Conservation (phyloP, 2,888 invertebrate genomes). For the Plutella xylostella region DNA sequence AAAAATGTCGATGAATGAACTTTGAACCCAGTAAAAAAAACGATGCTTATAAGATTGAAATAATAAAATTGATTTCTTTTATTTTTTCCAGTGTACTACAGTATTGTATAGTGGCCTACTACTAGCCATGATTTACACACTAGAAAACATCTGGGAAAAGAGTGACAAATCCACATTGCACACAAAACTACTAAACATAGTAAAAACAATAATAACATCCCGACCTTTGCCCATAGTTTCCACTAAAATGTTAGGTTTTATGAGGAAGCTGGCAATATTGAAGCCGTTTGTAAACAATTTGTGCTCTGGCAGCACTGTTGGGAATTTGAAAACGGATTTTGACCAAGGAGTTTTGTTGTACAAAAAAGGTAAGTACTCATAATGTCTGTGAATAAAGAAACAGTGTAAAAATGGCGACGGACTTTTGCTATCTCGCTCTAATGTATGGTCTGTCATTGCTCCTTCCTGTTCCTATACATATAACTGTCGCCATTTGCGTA, state of each 20-base stretch:
- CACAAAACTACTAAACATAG: conserved; percentile 21
- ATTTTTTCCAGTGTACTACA: conserved; percentile 43
- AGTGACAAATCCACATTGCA: conserved; percentile 4
- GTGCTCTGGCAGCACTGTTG: conserved; percentile 29
- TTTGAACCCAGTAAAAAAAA: too few species aligned
- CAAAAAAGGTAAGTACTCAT: conserved; percentile 37
- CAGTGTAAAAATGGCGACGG: background rate
- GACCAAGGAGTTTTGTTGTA: conserved; percentile 54
- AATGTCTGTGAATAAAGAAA: background rate
- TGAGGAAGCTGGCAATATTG: conserved; percentile 22
- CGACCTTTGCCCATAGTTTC: conserved; percentile 38
- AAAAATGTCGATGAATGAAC: background rate
- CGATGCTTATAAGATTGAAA: too few species aligned
- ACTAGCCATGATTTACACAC: conserved; percentile 25
- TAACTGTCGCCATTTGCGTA: too few species aligned
- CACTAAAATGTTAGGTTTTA: conserved; percentile 24
- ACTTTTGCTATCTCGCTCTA: background rate
- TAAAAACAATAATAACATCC: conserved; percentile 31
- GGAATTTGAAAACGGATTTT: conserved; percentile 46
- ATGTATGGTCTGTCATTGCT: too few species aligned
- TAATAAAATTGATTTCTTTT: background rate
- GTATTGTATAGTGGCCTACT: conserved; percentile 41
- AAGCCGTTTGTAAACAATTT: conserved; percentile 22
- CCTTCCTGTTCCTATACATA: too few species aligned
- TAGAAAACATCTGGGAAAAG: conserved; percentile 15